These are phyloP conservation scores for Heliconius aoede DNA, from an alignment of 2,888 invertebrate genomes.

Conservation along the genomic window DNA sequence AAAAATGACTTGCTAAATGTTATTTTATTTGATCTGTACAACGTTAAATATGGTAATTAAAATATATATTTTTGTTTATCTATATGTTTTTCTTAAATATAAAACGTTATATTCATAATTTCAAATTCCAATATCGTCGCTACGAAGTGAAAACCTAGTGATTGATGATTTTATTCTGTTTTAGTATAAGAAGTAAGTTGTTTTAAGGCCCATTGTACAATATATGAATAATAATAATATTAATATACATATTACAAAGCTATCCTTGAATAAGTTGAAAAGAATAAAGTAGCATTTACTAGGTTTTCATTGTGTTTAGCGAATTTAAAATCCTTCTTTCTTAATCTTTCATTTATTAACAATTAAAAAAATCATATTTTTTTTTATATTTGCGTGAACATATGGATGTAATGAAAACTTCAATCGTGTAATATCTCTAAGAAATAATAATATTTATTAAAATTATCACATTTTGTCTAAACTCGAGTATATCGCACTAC, in stretches of 20 bases:
- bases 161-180: slow-evolving; percentile 2
- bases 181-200: slow-evolving; percentile 10
- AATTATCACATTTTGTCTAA: background rate
- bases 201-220: slow-evolving; percentile 23
- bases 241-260: slow-evolving; percentile 12
- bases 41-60: background rate
- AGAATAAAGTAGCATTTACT: slow-evolving; percentile 3
- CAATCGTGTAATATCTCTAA: no score
- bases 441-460: background rate
- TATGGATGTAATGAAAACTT: no score
- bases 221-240: slow-evolving; percentile 18
- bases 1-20: no score
- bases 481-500: background rate
- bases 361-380: background rate
- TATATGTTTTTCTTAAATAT: background rate
- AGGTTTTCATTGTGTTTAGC: background rate
- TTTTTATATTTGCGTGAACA: background rate
- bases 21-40: background rate
- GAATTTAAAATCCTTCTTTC: background rate
- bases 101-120: background rate
- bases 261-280: slow-evolving; percentile 3
- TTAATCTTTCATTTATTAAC: background rate
- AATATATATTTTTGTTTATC: background rate
- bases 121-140: background rate
- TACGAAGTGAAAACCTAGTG: background rate